phyloP scores from a whole-genome alignment of 2,113 vertebrate species.

The Merops nubicus region DNA sequence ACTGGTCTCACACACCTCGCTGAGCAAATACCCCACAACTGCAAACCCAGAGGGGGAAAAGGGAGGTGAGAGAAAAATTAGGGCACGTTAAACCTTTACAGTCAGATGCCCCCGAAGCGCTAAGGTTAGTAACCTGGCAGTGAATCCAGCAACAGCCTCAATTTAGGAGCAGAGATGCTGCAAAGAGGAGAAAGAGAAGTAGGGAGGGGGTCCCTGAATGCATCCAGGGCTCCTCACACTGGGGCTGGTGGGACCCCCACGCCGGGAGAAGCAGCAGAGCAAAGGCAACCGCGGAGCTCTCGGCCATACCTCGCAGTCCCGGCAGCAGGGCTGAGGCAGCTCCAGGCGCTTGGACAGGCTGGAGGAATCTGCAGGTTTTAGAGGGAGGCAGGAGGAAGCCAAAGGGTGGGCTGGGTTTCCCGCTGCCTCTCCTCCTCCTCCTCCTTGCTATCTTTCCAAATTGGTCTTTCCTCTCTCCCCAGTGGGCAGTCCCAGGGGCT shows the following conservation, averaged over 20 bases:
- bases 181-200: neutral
- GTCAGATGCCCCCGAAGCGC: neutral
- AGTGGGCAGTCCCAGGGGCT: constrained; percentile 66
- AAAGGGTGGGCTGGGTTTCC: constrained; percentile 82
- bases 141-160: neutral
- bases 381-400: constrained; percentile 83
- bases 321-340: constrained; percentile 75
- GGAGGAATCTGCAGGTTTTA: constrained; percentile 83
- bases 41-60: neutral
- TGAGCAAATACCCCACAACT: neutral
- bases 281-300: neutral
- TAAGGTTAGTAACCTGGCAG: neutral
- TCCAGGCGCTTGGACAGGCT: constrained; percentile 76
- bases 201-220: neutral
- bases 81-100: neutral
- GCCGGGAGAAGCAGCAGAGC: neutral
- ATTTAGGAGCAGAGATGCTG: neutral
- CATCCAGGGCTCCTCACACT: neutral
- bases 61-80: neutral
- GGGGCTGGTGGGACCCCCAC: neutral
- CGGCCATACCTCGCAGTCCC: constrained; percentile 76
- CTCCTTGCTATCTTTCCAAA: constrained; percentile 67
- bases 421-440: constrained; percentile 67
- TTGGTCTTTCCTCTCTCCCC: constrained; percentile 37
- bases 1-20: neutral